phyloP scores from a whole-genome alignment of 2,797 vertebrate genomes.

The Gallinago nigripennis region DNA sequence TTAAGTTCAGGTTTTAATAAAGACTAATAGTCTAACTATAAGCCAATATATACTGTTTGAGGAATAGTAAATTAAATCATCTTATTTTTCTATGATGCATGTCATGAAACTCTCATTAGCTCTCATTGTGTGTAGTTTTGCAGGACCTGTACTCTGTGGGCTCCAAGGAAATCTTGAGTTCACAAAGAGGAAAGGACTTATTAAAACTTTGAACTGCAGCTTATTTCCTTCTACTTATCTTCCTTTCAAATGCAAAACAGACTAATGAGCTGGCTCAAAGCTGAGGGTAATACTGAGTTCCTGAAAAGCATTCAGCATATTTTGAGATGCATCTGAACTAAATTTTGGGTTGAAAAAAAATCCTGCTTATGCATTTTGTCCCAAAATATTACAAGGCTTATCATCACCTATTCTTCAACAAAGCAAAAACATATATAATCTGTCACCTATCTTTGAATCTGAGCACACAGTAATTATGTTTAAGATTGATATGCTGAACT shows the following conservation, averaged over 20 bases:
- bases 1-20: not conserved
- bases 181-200: not conserved
- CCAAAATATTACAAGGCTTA: not conserved
- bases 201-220: not conserved
- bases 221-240: not conserved
- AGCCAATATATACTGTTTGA: not conserved
- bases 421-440: not conserved
- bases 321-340: not conserved
- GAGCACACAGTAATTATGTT: not conserved
- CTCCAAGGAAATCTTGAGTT: not conserved
- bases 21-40: not conserved
- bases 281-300: not conserved
- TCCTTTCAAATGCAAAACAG: not conserved
- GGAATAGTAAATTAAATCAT: not conserved
- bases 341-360: not conserved
- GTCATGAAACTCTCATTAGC: not conserved
- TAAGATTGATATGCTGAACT: not conserved
- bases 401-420: not conserved
- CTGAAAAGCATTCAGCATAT: not conserved
- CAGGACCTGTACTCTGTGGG: not conserved
- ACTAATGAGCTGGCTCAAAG: not conserved
- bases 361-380: not conserved
- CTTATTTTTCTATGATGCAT: not conserved
- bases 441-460: not conserved
- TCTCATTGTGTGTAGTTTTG: not conserved